These are phyloP conservation scores for Maniola jurtina DNA, from an alignment of 1,140 invertebrate genomes.

Conservation along the genomic window DNA sequence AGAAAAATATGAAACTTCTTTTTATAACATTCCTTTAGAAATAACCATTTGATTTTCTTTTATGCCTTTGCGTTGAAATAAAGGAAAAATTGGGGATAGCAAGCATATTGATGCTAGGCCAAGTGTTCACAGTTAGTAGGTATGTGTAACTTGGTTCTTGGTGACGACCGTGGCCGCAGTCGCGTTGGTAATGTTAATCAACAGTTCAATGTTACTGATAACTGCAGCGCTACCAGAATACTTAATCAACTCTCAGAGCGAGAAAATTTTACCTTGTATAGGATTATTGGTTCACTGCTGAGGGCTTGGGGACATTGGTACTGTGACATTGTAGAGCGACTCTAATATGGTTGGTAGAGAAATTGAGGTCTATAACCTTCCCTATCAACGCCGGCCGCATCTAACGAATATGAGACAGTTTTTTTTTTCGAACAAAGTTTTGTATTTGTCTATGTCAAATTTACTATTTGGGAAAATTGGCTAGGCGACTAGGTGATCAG, in stretches of 20 bases:
- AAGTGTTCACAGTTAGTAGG: constrained; percentile 15
- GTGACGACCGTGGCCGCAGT: constrained; percentile 61
- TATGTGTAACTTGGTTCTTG: constrained; percentile 19
- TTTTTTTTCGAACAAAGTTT: no score
- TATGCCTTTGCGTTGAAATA: no score
- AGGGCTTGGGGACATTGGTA: neutral
- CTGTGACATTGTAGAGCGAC: neutral
- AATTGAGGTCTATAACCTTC: no score
- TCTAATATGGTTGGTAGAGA: neutral
- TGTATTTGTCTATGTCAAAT: no score
- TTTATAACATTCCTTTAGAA: no score
- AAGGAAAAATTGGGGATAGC: neutral
- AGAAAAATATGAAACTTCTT: no score
- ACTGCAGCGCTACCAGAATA: constrained; percentile 45
- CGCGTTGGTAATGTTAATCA: constrained; percentile 68
- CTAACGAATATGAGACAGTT: no score
- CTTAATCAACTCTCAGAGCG: constrained; percentile 35
- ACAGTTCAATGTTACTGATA: constrained; percentile 60
- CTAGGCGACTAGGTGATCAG: no score
- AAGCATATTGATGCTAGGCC: constrained; percentile 23
- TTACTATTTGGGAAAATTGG: no score
- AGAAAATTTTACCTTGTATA: constrained; percentile 2
- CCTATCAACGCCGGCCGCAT: no score
- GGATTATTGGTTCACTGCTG: neutral
- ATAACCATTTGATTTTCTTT: no score